A percentile compares a stretch with the other conserved stretches of the same genome.
phyloP scores from a whole-genome alignment of 1,140 invertebrate genomes.

The Planococcus citri region DNA sequence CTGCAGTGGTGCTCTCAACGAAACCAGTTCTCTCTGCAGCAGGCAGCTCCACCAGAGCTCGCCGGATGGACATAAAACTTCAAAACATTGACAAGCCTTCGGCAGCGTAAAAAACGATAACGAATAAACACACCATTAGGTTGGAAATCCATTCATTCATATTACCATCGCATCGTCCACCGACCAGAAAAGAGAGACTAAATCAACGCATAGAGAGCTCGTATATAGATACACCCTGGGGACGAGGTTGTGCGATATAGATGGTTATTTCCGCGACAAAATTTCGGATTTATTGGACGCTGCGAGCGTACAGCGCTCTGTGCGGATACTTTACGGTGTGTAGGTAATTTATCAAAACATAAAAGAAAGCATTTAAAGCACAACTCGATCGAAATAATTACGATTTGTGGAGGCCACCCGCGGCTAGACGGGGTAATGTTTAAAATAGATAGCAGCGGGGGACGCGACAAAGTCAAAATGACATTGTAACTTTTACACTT shows the following conservation, averaged over 20 bases:
- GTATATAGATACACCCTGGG: too few species aligned
- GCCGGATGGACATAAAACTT: neutral
- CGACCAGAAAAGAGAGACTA: neutral
- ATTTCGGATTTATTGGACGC: neutral
- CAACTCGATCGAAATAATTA: neutral
- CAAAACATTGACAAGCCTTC: neutral
- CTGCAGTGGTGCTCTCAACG: too few species aligned
- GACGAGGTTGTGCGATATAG: too few species aligned
- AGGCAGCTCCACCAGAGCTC: too few species aligned
- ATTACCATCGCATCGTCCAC: too few species aligned
- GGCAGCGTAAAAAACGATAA: neutral
- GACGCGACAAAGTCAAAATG: slow-evolving; percentile 13
- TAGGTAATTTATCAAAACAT: neutral
- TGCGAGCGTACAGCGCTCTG: too few species aligned
- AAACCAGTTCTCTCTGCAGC: neutral
- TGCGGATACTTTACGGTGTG: neutral
- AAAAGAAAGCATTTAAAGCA: neutral
- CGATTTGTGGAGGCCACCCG: neutral
- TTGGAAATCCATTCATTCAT: neutral
- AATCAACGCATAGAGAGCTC: too few species aligned
- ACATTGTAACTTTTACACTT: slow-evolving; percentile 19
- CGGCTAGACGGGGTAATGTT: neutral
- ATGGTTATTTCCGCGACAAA: neutral
- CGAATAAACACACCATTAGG: neutral
- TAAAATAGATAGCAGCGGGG: slow-evolving; percentile 12